Percentiles rank a stretch among this genome's conserved stretches.
Conservation (phyloP, 2,797 vertebrate species). For the Eremophila alpestris region DNA sequence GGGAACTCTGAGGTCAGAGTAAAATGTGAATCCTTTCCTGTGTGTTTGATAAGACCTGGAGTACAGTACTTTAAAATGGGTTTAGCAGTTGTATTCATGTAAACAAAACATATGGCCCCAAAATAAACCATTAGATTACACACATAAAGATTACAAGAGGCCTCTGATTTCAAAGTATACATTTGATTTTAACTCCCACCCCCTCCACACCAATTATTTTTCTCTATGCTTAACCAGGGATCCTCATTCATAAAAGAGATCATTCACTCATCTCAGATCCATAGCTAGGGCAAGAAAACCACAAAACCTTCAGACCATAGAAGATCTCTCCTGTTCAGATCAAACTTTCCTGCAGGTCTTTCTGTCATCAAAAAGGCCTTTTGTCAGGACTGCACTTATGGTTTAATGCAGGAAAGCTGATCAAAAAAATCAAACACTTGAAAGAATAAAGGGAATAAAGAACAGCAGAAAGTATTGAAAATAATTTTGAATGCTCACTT, state of each 20-base stretch:
- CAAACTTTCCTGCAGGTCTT: not conserved
- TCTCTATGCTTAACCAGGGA: not conserved
- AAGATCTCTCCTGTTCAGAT: not conserved
- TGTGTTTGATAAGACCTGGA: not conserved
- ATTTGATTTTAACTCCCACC: not conserved
- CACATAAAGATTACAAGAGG: not conserved
- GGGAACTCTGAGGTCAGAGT: not conserved
- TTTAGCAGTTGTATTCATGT: not conserved
- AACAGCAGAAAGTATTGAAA: not conserved
- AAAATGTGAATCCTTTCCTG: not conserved
- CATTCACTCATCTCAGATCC: not conserved
- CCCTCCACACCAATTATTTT: not conserved
- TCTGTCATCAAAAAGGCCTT: not conserved
- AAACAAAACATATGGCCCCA: not conserved
- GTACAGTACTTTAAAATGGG: not conserved
- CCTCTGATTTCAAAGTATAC: not conserved
- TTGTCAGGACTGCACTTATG: not conserved
- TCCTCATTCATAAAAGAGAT: not conserved
- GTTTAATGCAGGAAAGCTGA: not conserved
- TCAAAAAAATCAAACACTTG: not conserved
- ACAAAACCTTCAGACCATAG: not conserved
- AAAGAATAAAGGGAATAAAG: conserved; percentile 3
- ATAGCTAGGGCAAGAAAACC: not conserved
- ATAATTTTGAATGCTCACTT: conserved; percentile 9
- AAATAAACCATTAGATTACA: not conserved